A percentile compares a stretch with the other conserved stretches of the same genome.
Conservation (phyloP, 2,113 vertebrate genomes). For the Nannospalax galili region DNA sequence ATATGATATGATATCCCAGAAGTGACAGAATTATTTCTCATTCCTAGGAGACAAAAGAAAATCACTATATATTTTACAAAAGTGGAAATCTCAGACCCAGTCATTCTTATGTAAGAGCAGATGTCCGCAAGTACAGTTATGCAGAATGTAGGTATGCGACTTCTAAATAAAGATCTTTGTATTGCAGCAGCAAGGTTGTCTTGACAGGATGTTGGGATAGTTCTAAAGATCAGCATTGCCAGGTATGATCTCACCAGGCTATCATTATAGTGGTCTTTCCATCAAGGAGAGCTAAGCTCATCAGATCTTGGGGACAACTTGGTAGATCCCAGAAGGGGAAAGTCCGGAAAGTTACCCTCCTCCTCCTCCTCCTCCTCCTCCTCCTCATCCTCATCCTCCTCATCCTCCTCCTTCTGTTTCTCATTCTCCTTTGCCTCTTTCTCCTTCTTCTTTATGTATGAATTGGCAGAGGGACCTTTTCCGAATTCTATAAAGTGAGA, state of each 20-base stretch:
- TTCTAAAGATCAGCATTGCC: neutral
- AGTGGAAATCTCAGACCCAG: too few relatives aligned
- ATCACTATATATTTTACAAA: too few relatives aligned
- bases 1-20: neutral
- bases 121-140: neutral
- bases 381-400: neutral
- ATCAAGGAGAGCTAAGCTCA: neutral
- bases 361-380: too few relatives aligned
- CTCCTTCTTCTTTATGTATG: neutral
- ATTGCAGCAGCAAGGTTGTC: neutral
- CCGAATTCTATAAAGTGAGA: neutral
- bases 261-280: neutral
- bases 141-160: neutral
- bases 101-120: neutral
- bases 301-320: neutral
- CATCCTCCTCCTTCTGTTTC: neutral
- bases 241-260: neutral
- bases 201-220: neutral
- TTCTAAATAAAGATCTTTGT: neutral
- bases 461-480: neutral
- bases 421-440: neutral
- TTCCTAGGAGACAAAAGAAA: constrained; percentile 4
- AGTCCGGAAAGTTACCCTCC: neutral
- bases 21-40: neutral
- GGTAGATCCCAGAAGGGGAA: neutral